These are phyloP conservation scores for Cyprinodon brontotheroides DNA, from an alignment of 2,113 vertebrate species.

Conservation along the genomic window DNA sequence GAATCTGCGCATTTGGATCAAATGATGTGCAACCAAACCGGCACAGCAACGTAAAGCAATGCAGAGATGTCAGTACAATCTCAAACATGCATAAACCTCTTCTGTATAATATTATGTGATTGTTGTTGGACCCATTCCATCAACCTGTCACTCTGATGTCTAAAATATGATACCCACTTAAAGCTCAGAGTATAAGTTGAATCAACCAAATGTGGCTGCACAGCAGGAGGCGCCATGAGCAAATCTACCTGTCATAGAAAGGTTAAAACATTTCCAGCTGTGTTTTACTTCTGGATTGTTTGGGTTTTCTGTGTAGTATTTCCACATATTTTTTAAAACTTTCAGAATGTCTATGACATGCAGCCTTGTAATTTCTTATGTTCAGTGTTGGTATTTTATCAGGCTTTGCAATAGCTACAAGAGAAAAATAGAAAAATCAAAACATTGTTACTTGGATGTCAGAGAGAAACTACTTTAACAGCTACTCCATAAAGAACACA, in stretches of 20 bases:
- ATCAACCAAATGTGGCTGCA: constrained; percentile 38
- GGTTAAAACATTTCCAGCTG: constrained; percentile 25
- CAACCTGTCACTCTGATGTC: background rate
- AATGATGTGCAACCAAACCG: constrained; percentile 24
- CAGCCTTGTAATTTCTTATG: background rate
- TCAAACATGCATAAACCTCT: constrained; percentile 11
- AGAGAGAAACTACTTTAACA: background rate
- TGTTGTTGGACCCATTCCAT: constrained; percentile 14
- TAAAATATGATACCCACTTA: constrained; percentile 34
- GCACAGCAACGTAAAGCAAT: constrained; percentile 13
- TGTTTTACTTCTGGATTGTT: constrained; percentile 10
- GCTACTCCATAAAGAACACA: constrained; percentile 1
- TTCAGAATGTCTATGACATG: background rate
- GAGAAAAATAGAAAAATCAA: background rate
- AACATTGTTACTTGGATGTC: background rate
- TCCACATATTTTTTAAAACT: constrained; percentile 10
- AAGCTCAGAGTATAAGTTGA: constrained; percentile 22
- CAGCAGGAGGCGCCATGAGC: constrained; percentile 8
- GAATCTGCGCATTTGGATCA: constrained; percentile 10
- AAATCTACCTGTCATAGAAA: constrained; percentile 24
- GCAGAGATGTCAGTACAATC: constrained; percentile 32
- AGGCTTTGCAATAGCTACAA: background rate
- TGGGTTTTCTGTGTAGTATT: constrained; percentile 3
- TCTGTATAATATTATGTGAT: constrained; percentile 16
- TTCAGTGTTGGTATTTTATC: background rate